Conservation (phyloP, 2,888 invertebrate species). For the Tanypteryx hageni region DNA sequence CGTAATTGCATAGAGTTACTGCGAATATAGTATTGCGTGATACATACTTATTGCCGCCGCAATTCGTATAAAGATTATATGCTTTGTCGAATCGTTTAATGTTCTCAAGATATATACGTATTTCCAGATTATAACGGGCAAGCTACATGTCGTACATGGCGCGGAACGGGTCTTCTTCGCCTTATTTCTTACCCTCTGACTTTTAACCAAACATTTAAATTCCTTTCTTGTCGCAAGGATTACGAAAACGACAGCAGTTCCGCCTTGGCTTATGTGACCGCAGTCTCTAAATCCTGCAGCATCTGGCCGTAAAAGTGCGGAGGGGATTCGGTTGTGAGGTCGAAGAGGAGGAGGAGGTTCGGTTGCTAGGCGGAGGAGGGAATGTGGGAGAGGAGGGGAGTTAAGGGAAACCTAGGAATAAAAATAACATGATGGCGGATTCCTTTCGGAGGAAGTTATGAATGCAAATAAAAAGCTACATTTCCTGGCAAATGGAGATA, state of each 20-base stretch:
- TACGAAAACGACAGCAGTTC: slow-evolving; percentile 44
- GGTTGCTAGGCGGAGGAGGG: background rate
- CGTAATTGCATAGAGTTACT: no score
- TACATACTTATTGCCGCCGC: no score
- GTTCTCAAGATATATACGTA: no score
- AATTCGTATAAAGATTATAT: no score
- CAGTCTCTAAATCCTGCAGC: slow-evolving; percentile 61
- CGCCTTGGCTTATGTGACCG: slow-evolving; percentile 59
- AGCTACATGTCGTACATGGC: background rate
- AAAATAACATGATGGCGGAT: background rate
- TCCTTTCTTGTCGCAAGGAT: slow-evolving; percentile 58
- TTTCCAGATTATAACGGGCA: background rate
- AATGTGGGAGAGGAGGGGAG: background rate
- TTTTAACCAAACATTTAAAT: slow-evolving; percentile 61
- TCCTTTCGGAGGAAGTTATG: background rate
- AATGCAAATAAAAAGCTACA: background rate
- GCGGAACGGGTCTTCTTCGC: background rate
- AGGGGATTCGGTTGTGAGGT: background rate
- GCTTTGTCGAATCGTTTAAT: no score
- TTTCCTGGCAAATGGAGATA: background rate
- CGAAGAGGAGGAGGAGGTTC: background rate
- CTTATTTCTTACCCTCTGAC: background rate
- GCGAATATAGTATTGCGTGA: no score
- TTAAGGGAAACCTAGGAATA: background rate
- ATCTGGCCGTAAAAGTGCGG: slow-evolving; percentile 55